Percentiles rank a stretch among this genome's conserved stretches.
Evolutionary conservation across 1,140 invertebrate species (phyloP).

Genomic region (Chrysomallon squamiferum): DNA sequence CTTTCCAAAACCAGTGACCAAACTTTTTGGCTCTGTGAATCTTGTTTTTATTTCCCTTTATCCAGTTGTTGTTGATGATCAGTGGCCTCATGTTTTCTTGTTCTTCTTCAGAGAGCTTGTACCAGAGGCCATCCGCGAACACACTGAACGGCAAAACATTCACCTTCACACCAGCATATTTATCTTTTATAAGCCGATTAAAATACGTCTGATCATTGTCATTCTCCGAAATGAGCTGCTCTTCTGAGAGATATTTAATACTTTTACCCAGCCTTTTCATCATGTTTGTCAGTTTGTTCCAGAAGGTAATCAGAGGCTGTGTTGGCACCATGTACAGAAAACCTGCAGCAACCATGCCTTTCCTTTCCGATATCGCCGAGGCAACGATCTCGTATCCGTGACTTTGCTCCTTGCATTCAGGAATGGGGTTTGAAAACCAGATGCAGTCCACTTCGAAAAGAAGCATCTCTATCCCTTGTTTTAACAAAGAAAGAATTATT

Average conservation of each 20-base stretch:
- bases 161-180: slow-evolving; percentile 24
- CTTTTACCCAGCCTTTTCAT: slow-evolving; percentile 20
- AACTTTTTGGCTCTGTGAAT: slow-evolving; percentile 31
- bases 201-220: slow-evolving; percentile 43
- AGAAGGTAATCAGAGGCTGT: slow-evolving; percentile 25
- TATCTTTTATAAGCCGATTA: slow-evolving; percentile 18
- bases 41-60: slow-evolving; percentile 25
- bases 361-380: slow-evolving; percentile 24
- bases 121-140: slow-evolving; percentile 50
- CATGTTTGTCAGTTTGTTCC: slow-evolving; percentile 26
- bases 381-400: slow-evolving; percentile 31
- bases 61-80: slow-evolving; percentile 42
- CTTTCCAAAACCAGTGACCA: slow-evolving; percentile 35
- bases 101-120: slow-evolving; percentile 14
- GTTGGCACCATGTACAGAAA: slow-evolving; percentile 41
- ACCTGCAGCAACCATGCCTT: slow-evolving; percentile 28
- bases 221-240: slow-evolving; percentile 17
- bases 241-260: slow-evolving; percentile 17
- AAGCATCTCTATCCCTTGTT: slow-evolving; percentile 34
- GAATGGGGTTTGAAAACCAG: slow-evolving; percentile 40
- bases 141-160: slow-evolving; percentile 24
- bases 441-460: slow-evolving; percentile 53
- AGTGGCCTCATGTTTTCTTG: slow-evolving; percentile 10
- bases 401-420: slow-evolving; percentile 12
- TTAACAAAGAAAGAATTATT: slow-evolving; percentile 28